Evolutionary conservation across 2,113 vertebrate genomes (phyloP).

Genomic region (Charina bottae): DNA sequence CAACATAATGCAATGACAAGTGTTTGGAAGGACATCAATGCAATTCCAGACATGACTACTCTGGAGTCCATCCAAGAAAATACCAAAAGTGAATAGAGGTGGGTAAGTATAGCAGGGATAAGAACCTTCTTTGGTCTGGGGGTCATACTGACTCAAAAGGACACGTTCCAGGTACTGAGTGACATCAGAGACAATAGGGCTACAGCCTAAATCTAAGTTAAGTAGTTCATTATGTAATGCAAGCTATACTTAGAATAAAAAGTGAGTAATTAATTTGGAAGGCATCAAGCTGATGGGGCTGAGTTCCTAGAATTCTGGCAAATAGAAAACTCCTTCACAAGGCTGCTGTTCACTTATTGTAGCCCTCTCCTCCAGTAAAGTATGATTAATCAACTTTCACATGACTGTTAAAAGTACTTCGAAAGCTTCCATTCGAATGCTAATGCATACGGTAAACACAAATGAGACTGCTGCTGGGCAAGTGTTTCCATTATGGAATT

Average conservation of each 20-base stretch:
- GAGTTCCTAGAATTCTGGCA: neutral
- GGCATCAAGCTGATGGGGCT: neutral
- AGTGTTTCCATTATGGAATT: slow-evolving; percentile 47
- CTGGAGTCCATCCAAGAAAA: neutral
- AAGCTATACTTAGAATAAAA: slow-evolving; percentile 3
- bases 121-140: neutral
- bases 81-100: neutral
- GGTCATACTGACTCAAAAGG: neutral
- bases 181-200: neutral
- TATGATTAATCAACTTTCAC: slow-evolving; percentile 44
- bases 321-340: neutral
- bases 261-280: neutral
- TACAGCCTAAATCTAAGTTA: neutral
- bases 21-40: neutral
- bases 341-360: neutral
- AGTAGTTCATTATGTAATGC: neutral
- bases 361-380: slow-evolving; percentile 26
- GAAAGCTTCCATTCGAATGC: slow-evolving; percentile 24
- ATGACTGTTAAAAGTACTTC: slow-evolving; percentile 22
- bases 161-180: neutral
- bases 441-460: slow-evolving; percentile 33
- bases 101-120: neutral
- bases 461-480: slow-evolving; percentile 46
- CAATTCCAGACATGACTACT: neutral
- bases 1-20: neutral